A percentile compares a stretch with the other conserved stretches of the same genome.
phyloP scores from a whole-genome alignment of 2,797 vertebrate species.

The Megaceryle alcyon region DNA sequence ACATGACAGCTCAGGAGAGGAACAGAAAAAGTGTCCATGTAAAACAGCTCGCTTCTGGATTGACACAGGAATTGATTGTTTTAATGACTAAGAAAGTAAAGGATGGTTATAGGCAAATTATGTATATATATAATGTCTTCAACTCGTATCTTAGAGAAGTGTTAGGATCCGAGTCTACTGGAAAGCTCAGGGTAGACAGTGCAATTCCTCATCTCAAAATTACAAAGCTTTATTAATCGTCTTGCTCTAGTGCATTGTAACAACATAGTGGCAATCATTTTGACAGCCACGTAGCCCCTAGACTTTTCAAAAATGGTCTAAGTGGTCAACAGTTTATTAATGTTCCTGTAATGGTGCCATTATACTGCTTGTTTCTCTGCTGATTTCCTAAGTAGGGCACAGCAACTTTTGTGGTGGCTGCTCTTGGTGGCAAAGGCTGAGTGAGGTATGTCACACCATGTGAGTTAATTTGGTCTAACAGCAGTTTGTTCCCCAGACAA shows the following conservation, averaged over 20 bases:
- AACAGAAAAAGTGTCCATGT: background rate
- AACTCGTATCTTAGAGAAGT: background rate
- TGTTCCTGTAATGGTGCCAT: background rate
- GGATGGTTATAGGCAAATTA: background rate
- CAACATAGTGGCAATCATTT: background rate
- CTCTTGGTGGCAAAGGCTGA: conserved; percentile 2
- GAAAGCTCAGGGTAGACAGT: background rate
- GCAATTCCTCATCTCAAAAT: background rate
- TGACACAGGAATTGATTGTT: conserved; percentile 23
- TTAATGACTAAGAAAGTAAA: conserved; percentile 14
- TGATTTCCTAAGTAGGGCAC: conserved; percentile 8
- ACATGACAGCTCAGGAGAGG: background rate
- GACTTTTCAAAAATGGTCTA: background rate
- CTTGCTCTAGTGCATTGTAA: background rate
- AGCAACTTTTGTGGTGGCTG: background rate
- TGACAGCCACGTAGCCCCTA: background rate
- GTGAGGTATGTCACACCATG: background rate
- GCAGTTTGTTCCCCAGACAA: background rate
- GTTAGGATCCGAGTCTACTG: background rate
- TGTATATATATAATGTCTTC: background rate
- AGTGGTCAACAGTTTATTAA: background rate
- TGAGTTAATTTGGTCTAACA: conserved; percentile 43
- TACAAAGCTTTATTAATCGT: background rate
- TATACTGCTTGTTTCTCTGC: background rate
- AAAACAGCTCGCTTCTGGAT: background rate